Percentiles rank a stretch among this genome's conserved stretches.
These are phyloP conservation scores for Pilophorus perplexus DNA, from an alignment of 2,888 invertebrate genomes.

Conservation along the genomic window DNA sequence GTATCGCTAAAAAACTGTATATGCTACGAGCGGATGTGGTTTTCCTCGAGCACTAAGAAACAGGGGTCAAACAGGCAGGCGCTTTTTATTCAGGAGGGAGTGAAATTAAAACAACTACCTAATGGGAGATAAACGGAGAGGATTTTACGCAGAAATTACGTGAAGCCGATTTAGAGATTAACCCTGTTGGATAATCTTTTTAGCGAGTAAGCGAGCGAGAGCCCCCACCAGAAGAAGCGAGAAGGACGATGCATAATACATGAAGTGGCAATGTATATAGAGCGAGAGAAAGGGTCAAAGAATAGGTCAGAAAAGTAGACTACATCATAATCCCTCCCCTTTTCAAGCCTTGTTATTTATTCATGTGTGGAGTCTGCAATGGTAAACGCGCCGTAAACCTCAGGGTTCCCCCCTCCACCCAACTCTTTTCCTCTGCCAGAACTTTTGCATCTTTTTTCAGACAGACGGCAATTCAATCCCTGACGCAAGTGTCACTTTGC, in stretches of 20 bases:
- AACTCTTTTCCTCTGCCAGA: too few relatives aligned
- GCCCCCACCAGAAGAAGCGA: too few relatives aligned
- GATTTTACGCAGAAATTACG: background rate
- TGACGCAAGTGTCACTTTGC: background rate
- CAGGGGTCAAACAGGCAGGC: too few relatives aligned
- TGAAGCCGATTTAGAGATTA: conserved; percentile 15
- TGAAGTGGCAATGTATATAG: conserved; percentile 24
- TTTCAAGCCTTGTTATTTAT: conserved; percentile 12
- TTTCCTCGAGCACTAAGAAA: too few relatives aligned
- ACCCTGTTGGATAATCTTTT: conserved; percentile 16
- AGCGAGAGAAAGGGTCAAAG: conserved; percentile 19
- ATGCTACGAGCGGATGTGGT: too few relatives aligned
- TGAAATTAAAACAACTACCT: conserved; percentile 5
- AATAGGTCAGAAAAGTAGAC: conserved; percentile 23
- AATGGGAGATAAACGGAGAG: conserved; percentile 4
- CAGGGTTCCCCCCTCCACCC: conserved; percentile 2
- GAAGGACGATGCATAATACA: conserved; percentile 29
- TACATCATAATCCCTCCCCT: conserved; percentile 24
- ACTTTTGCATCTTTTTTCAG: conserved; percentile 1
- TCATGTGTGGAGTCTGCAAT: conserved; percentile 30
- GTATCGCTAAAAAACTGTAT: too few relatives aligned
- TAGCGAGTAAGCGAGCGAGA: conserved; percentile 3
- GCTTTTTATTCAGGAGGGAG: too few relatives aligned
- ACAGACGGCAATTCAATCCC: conserved; percentile 1
- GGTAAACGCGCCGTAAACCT: conserved; percentile 25